Base-by-base conservation (phyloP, 2,797 vertebrate species). In the Miichthys miiuy region DNA sequence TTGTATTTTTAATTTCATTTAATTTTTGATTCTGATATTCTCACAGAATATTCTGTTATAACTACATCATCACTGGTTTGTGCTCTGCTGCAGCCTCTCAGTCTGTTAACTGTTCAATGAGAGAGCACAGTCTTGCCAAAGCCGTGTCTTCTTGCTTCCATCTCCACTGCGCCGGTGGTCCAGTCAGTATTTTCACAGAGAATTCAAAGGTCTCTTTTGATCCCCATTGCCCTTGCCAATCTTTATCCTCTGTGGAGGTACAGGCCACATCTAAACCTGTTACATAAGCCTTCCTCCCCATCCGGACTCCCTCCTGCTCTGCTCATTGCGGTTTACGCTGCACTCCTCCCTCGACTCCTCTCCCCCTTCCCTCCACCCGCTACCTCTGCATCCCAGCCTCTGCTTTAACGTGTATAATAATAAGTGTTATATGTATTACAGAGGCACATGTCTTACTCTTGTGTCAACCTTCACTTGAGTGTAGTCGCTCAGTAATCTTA, bases 281-380 rank as follows among this genome's bases (percentile, higher is more conserved):
- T 94, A 93, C 85, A 85, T 94, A 93, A 94, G 84, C 79, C 68
- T 86, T 72, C 77, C 68, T 57, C 83, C 80, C 67, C 76, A 47
- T 42, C 75, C 81, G 38, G 71, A 61, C 75, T 71, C 71, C 60
- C 82, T 73, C 64, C 81, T 60, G 81, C 80, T 82, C 68, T 67
- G 65, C 84, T 85, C 86, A 79, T 82, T 87, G 88, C 81, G 51
- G 84, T 87, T 87, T 78, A 68, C 30, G 0, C 79, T 61, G 38
- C 52, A 42, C 77, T 79, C 77, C 69, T 75, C 77, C 76, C 68
- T 77, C 46, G 1, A 48, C 38, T 34, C 68, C 74, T 73, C 67
- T 79, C 46, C 47, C 62, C 30, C 64, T 57, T 38, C 68, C 76
- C 57, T 76, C 38, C 61, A 20, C 62, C 51, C 61, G 79, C 47